These are phyloP conservation scores for Cerastis leucographa DNA, from an alignment of 2,888 invertebrate genomes.

Conservation along the genomic window DNA sequence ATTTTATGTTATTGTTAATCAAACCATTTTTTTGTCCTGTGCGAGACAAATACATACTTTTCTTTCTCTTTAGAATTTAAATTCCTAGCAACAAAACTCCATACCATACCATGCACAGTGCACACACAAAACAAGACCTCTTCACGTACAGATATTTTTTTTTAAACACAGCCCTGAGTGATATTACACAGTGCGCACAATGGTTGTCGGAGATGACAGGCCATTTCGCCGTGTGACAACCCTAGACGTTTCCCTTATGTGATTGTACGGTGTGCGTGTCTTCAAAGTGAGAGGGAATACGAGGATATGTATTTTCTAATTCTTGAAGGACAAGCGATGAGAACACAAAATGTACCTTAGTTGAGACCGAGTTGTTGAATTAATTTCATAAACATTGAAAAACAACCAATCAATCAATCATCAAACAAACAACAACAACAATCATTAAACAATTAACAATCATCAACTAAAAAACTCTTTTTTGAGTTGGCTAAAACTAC, in stretches of 20 bases:
- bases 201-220: conserved; percentile 82
- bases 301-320: not conserved
- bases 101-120: not conserved
- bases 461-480: too few species aligned
- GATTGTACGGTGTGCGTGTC: conserved; percentile 68
- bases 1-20: too few species aligned
- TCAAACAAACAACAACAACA: too few species aligned
- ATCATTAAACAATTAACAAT: too few species aligned
- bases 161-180: conserved; percentile 66
- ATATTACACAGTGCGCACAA: conserved; percentile 72
- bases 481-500: too few species aligned
- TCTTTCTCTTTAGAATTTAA: not conserved
- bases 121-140: conserved; percentile 41
- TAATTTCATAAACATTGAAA: too few species aligned
- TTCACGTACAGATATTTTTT: conserved; percentile 63
- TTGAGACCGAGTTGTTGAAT: not conserved
- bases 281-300: not conserved
- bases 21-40: too few species aligned
- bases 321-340: not conserved
- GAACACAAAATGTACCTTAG: too few species aligned
- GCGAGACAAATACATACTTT: too few species aligned
- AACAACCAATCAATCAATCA: too few species aligned
- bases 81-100: conserved; percentile 1
- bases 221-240: conserved; percentile 82
- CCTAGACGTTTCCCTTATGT: conserved; percentile 78